Base-by-base conservation (phyloP, 2,797 vertebrate species). In the Arrhamphus sclerolepis region DNA sequence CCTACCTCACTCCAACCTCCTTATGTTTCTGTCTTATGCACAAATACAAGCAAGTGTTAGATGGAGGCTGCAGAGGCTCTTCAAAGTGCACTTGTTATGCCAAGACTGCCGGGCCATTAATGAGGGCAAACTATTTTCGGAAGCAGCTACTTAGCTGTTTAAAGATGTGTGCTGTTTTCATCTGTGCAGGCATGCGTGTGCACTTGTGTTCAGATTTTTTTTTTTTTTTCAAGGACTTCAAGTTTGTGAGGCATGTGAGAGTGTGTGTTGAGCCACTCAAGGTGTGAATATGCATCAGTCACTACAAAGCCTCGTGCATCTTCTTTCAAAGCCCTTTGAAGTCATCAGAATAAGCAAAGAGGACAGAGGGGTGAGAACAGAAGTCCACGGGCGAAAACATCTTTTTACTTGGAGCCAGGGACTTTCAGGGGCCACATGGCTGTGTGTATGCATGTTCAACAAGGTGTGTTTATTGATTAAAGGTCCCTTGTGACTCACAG, bases 101-200 rank as follows among this genome's bases (percentile, higher is more conserved):
- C 72, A 80, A 82, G 64, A 85, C 73, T 78, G 84, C 85, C 9
- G 75, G 81, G 81, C 77, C 79, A 85, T 87, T 85, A 87, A 88
- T 83, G 83, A 89, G 87, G 82, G 83, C 77, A 84, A 85, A 87
- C 86, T 89, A 88, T 88, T 89, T 89, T 80, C 18, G 69, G 84
- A 84, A 56, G 73, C 81, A 78, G 77, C 52, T 74, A 84, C 72
- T 80, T 72, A 53, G 70, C 75, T 72, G 81, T 83, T 88, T 86
- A 77, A 77, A 77, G 46, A 62, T 13, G 65, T 53, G 68, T 18
- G 54, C 62, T 61, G 77, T 72, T 53, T 58, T 41, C 6, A 26
- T 44, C 18, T 46, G 58, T 22, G 54, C 11, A 1, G 7, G 17
- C 2, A 1, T 2, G 56, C 28, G 58, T 20, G 50, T 28, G 68